Percentiles rank a stretch among this genome's conserved stretches.
Evolutionary conservation across 1,140 invertebrate genomes (phyloP).

Genomic region (Piezodorus guildinii): DNA sequence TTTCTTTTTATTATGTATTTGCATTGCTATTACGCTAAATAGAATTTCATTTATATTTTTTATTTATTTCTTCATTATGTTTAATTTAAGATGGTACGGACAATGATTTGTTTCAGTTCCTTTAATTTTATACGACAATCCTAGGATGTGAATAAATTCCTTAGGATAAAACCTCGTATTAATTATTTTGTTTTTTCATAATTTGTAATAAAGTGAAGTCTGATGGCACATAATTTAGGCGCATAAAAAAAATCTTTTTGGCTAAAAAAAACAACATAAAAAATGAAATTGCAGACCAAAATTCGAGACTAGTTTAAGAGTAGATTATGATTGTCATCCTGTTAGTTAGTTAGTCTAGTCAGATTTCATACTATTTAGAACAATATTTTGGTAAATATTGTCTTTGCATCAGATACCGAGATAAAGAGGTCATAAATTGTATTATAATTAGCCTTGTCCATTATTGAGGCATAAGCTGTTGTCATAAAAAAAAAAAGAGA

Average conservation of each 20-base stretch:
- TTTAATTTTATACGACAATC: neutral
- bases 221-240: conserved; percentile 5
- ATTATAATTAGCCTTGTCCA: neutral
- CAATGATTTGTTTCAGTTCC: conserved; percentile 8
- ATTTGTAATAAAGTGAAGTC: conserved; percentile 1
- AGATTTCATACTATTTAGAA: conserved; percentile 15
- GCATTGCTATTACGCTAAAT: too few relatives aligned
- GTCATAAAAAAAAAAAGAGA: neutral
- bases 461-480: neutral
- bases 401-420: conserved; percentile 7
- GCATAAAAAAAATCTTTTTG: neutral
- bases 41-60: too few relatives aligned
- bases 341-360: conserved; percentile 15
- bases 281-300: conserved; percentile 2
- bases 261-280: neutral
- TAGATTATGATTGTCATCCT: conserved; percentile 13
- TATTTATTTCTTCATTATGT: too few relatives aligned
- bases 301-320: conserved; percentile 9
- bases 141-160: neutral
- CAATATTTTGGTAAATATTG: conserved; percentile 15
- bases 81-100: neutral
- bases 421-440: conserved; percentile 1
- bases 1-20: too few relatives aligned
- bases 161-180: neutral
- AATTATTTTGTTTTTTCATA: neutral